phyloP scores from a whole-genome alignment of 2,888 invertebrate species.

The Dynastes grantii region DNA sequence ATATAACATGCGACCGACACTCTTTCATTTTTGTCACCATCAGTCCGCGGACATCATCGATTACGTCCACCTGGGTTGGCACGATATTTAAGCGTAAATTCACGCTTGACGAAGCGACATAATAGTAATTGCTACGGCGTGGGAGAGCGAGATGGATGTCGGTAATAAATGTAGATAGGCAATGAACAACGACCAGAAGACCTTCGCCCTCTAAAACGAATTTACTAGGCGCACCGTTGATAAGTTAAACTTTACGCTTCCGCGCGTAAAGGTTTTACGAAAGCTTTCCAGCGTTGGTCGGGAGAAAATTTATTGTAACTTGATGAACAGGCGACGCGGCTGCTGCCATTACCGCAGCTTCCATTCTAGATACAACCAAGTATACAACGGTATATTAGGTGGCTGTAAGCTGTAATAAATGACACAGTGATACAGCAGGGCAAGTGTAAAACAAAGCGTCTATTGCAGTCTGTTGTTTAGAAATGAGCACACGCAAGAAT shows the following conservation, averaged over 20 bases:
- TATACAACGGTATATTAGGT: too few relatives aligned
- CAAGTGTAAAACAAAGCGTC: too few relatives aligned
- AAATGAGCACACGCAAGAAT: too few relatives aligned
- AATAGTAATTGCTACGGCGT: slow-evolving; percentile 4
- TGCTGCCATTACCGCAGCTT: not conserved
- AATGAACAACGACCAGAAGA: slow-evolving; percentile 12
- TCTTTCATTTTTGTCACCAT: slow-evolving; percentile 1
- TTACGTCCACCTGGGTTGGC: slow-evolving; percentile 15
- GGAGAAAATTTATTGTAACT: slow-evolving; percentile 23
- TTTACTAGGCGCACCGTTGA: slow-evolving; percentile 6
- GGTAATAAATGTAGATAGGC: too few relatives aligned
- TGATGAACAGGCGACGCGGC: slow-evolving; percentile 8
- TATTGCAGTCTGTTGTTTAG: too few relatives aligned
- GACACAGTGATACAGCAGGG: too few relatives aligned
- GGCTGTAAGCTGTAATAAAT: too few relatives aligned
- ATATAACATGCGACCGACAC: not conserved
- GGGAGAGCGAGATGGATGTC: not conserved
- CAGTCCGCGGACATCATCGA: not conserved
- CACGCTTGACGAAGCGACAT: slow-evolving; percentile 2
- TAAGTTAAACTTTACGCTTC: slow-evolving; percentile 23
- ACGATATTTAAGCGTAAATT: slow-evolving; percentile 30
- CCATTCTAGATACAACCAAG: not conserved
- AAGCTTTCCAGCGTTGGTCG: not conserved
- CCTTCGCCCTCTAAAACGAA: slow-evolving; percentile 13
- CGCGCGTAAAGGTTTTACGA: slow-evolving; percentile 19